Evolutionary conservation across 92 coral and sea anemone species (phyloP).

Genomic region (Actinostola sp.): DNA sequence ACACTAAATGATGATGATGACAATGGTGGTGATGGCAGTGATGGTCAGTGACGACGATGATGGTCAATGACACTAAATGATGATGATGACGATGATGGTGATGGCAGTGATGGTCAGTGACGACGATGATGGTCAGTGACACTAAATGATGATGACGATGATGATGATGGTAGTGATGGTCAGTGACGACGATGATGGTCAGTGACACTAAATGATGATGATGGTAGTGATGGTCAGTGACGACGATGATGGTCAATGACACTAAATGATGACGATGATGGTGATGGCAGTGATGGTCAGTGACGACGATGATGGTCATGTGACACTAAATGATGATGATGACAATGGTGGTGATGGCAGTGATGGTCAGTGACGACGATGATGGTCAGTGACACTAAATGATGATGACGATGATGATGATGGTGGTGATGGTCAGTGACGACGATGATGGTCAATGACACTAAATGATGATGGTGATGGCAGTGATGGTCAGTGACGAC

Average conservation of each 20-base stretch:
- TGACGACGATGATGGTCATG: neutral
- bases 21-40: neutral
- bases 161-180: conserved; percentile 1
- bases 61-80: no score
- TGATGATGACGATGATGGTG: neutral
- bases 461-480: neutral
- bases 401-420: neutral
- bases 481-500: neutral
- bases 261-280: neutral
- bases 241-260: no score
- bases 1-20: no score
- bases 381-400: no score
- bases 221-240: neutral
- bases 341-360: neutral
- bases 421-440: neutral
- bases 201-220: no score
- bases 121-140: no score
- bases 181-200: neutral
- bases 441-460: neutral
- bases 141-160: neutral
- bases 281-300: no score
- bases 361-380: neutral
- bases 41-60: neutral
- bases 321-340: neutral
- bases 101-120: neutral